Evolutionary conservation across 2,113 vertebrate genomes (phyloP).

Genomic region (Barnardius zonarius): DNA sequence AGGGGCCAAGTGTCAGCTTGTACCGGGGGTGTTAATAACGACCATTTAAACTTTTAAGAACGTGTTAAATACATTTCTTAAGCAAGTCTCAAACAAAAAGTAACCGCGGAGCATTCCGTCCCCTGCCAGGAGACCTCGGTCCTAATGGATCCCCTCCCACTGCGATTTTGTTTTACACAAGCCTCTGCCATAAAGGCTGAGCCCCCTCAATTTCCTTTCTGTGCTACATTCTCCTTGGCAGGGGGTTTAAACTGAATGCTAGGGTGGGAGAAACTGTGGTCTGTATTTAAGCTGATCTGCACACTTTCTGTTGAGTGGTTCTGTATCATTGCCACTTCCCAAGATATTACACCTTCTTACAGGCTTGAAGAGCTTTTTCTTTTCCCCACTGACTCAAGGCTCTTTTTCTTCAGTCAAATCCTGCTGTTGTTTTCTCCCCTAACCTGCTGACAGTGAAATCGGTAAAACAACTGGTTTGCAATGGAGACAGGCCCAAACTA

Average conservation of each 20-base stretch:
- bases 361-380: not conserved
- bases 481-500: not conserved
- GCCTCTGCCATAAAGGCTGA: constrained; percentile 24
- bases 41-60: constrained; percentile 56
- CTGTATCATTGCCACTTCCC: not conserved
- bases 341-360: not conserved
- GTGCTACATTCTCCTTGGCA: not conserved
- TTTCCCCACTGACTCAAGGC: not conserved
- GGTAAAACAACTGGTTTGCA: not conserved
- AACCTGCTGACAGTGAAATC: not conserved
- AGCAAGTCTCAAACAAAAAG: constrained; percentile 30
- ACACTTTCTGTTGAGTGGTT: not conserved
- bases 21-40: constrained; percentile 56
- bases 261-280: not conserved
- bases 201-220: constrained; percentile 47
- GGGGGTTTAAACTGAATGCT: not conserved
- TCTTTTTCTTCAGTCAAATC: not conserved
- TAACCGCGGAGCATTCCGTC: constrained; percentile 14
- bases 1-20: constrained; percentile 48
- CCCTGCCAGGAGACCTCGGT: constrained; percentile 38
- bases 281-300: not conserved
- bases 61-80: constrained; percentile 52
- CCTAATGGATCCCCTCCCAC: constrained; percentile 53
- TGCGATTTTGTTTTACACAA: constrained; percentile 55
- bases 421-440: not conserved